Base-by-base conservation (phyloP, 1,140 invertebrate genomes). In the Bombus impatiens region DNA sequence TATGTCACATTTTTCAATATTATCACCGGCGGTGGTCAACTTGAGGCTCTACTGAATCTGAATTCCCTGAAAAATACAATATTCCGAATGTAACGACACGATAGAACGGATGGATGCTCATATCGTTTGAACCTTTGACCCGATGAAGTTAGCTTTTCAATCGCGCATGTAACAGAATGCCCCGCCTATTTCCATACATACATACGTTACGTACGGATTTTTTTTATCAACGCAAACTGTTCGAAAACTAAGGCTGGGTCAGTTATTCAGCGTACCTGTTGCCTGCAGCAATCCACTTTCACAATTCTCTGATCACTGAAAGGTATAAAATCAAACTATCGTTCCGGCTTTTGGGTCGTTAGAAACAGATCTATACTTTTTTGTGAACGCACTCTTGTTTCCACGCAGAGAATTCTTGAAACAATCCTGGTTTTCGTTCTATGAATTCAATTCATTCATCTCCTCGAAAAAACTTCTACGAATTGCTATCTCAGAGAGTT, bases 181-280 rank as follows among this genome's bases (percentile, higher is more conserved):
- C 25, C 32, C 12, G 8, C 5, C 44, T 70, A n/a, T 75, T n/a
- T 59, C 28, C n/a, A 40, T 32, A 53, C 25, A 42, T 18, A 37
- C 22, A 53, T 53, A 35, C 40, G 62, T 37, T 74, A 42, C n/a
- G 53, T 37, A 15, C 59, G 22, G 22, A 37, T 65, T 42, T 32
- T 57, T 74, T 62, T 59, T 82, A 62, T 72, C 40, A 25, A 37
- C 25, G 40, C 40, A 32, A 32, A 35, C 70, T 74, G 18, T 42
- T 82, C 37, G n/a, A 44, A 82, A 82, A 59, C 47, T 28, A 28
- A 40, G 74, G 37, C 53, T 62, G 18, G 25, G 42, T 70, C 65
- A 44, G 47, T 80, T 80, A 80, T 80, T 80, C 57, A 32, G 15
- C 5, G 67, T 53, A 70, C 78, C 78, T 80, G 78, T 70, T 80